These are phyloP conservation scores for Varanus komodoensis DNA, from an alignment of 2,113 vertebrate species.

Conservation along the genomic window DNA sequence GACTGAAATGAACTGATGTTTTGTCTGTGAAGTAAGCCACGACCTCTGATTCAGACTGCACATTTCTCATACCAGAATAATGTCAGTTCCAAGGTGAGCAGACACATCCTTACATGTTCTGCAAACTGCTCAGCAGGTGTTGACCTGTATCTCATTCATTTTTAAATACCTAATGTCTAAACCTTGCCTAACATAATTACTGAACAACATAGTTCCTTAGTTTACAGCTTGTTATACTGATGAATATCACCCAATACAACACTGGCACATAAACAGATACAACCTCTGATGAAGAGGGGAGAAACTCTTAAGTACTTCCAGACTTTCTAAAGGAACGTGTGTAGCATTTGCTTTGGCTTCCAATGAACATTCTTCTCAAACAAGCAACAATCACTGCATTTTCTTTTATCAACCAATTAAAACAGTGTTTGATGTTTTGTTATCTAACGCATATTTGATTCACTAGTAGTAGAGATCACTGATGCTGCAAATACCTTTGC, in stretches of 20 bases:
- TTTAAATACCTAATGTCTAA: conserved; percentile 47
- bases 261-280: conserved; percentile 73
- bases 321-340: conserved; percentile 81
- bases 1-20: conserved; percentile 64
- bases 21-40: conserved; percentile 62
- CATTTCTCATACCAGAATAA: conserved; percentile 64
- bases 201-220: conserved; percentile 37
- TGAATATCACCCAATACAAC: conserved; percentile 47
- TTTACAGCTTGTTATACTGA: conserved; percentile 54
- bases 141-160: not conserved
- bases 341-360: conserved; percentile 84
- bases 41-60: conserved; percentile 61
- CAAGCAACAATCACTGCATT: conserved; percentile 74
- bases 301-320: conserved; percentile 82
- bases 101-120: conserved; percentile 63
- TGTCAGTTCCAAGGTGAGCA: conserved; percentile 55
- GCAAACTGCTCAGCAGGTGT: conserved; percentile 60
- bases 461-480: conserved; percentile 80
- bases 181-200: conserved; percentile 57
- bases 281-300: conserved; percentile 75
- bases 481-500: conserved; percentile 76
- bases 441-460: conserved; percentile 78
- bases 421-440: conserved; percentile 76
- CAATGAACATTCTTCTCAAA: conserved; percentile 78
- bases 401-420: conserved; percentile 82